phyloP scores from a whole-genome alignment of 2,113 vertebrate species.

The Cariama cristata region DNA sequence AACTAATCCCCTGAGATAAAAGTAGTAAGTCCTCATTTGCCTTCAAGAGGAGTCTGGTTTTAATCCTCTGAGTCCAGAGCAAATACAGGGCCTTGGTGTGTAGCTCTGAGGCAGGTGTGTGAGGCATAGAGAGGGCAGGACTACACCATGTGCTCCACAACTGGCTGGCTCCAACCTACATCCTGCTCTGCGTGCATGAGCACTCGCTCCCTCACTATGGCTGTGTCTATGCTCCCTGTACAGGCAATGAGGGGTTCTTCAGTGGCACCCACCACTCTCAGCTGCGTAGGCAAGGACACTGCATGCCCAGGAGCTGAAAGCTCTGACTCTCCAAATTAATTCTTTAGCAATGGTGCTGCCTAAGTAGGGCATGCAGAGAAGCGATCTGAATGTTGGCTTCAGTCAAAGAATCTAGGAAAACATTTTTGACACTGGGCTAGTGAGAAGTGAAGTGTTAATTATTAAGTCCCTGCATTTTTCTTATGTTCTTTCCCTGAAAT shows the following conservation, averaged over 20 bases:
- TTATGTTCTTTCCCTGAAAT: neutral
- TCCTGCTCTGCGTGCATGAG: neutral
- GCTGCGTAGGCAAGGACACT: neutral
- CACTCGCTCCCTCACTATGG: accelerated
- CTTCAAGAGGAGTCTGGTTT: neutral
- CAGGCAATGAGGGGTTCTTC: neutral
- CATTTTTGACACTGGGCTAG: neutral
- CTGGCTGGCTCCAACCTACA: neutral
- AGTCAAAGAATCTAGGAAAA: neutral
- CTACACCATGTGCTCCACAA: accelerated
- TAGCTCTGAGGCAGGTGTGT: neutral
- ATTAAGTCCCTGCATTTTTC: neutral
- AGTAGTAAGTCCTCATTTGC: neutral
- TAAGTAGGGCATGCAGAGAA: neutral
- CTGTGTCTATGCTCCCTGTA: neutral
- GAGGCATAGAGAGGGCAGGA: neutral
- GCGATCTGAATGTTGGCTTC: neutral
- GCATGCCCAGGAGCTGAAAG: neutral
- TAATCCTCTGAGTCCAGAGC: neutral
- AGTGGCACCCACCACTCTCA: neutral
- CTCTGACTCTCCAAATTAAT: neutral
- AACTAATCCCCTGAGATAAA: neutral
- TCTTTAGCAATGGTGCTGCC: neutral
- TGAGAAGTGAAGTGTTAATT: neutral
- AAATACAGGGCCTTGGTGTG: neutral